A percentile compares a stretch with the other conserved stretches of the same genome.
Conservation (phyloP, 1,140 invertebrate genomes). For the Euwallacea similis region DNA sequence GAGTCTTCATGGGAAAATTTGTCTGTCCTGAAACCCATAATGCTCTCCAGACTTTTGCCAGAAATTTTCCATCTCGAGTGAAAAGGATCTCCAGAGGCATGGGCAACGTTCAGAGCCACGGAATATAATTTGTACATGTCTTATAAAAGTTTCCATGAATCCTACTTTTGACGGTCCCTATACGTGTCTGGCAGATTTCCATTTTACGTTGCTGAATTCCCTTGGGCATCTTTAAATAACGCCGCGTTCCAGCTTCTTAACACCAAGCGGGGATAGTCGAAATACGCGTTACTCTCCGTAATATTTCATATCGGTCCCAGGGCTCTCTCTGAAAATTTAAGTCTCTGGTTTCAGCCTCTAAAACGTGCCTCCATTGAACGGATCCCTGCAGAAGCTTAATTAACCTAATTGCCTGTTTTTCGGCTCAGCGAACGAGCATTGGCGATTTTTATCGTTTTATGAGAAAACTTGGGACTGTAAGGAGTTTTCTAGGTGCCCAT, state of each 20-base stretch:
- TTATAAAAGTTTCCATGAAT: not conserved
- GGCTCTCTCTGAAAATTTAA: constrained; percentile 37
- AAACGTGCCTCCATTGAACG: constrained; percentile 39
- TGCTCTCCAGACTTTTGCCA: too few relatives aligned
- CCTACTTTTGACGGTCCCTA: constrained; percentile 8
- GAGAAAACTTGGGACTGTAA: constrained; percentile 29
- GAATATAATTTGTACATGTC: constrained; percentile 2
- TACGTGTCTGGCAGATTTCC: constrained; percentile 9
- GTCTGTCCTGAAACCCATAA: too few relatives aligned
- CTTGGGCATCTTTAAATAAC: constrained; percentile 30
- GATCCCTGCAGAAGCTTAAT: constrained; percentile 41
- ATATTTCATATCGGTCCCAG: constrained; percentile 45
- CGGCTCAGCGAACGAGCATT: constrained; percentile 37
- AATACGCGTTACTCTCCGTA: constrained; percentile 34
- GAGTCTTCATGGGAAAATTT: too few relatives aligned
- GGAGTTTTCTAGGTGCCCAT: constrained; percentile 23
- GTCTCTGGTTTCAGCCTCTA: constrained; percentile 38
- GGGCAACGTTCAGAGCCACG: too few relatives aligned
- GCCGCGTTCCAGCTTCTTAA: constrained; percentile 36
- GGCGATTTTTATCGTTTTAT: constrained; percentile 43
- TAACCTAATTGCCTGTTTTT: constrained; percentile 46
- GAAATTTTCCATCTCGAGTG: too few relatives aligned
- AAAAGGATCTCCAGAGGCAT: too few relatives aligned
- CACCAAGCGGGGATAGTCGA: constrained; percentile 26
- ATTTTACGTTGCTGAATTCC: constrained; percentile 16